Percentiles rank a stretch among this genome's conserved stretches.
phyloP scores from a whole-genome alignment of 2,888 invertebrate genomes.

The Holacanthella duospinosa region DNA sequence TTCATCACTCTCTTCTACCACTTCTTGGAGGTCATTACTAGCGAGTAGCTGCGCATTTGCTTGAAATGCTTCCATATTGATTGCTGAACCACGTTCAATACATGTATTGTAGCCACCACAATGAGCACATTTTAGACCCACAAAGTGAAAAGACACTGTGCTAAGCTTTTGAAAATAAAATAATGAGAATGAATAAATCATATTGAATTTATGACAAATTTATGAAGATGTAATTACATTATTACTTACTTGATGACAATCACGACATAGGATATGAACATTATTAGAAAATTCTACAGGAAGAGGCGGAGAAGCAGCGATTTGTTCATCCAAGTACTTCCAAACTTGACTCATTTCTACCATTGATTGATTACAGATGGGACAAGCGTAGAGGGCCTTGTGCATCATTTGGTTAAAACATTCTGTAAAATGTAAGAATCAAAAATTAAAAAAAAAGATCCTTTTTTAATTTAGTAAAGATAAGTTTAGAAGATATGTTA shows the following conservation, averaged over 20 bases:
- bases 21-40: not conserved
- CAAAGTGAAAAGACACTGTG: constrained; percentile 71
- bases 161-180: constrained; percentile 64
- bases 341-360: constrained; percentile 59
- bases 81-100: constrained; percentile 37
- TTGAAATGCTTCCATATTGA: not conserved
- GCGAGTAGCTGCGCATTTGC: not conserved
- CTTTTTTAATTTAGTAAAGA: constrained; percentile 49
- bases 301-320: constrained; percentile 72
- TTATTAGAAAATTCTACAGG: constrained; percentile 67
- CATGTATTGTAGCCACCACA: constrained; percentile 89
- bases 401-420: not conserved
- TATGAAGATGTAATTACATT: too few species aligned
- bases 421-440: not conserved
- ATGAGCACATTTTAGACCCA: constrained; percentile 71
- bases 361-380: constrained; percentile 76
- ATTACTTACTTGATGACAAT: constrained; percentile 68
- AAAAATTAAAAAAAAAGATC: not conserved
- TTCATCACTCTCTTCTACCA: not conserved
- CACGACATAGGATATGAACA: constrained; percentile 76
- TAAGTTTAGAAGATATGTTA: too few species aligned
- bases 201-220: not conserved
- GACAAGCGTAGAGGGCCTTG: constrained; percentile 51
- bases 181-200: constrained; percentile 21
- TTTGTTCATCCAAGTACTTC: constrained; percentile 55